Evolutionary conservation across 2,113 vertebrate genomes (phyloP).

Genomic region (Suricata suricatta): DNA sequence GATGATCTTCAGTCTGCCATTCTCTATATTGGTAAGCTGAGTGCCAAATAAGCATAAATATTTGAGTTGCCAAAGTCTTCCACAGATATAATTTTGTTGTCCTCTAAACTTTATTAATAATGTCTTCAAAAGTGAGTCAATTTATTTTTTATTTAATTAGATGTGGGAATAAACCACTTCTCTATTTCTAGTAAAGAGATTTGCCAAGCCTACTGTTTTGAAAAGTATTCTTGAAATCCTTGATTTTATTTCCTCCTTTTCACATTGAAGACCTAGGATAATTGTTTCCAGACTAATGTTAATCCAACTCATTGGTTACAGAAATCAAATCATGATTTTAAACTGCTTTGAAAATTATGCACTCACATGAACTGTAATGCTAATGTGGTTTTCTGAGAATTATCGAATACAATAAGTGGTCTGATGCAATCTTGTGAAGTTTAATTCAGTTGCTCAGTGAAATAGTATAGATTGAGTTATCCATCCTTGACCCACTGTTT

Average conservation of each 20-base stretch:
- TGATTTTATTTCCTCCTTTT: not conserved
- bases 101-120: not conserved
- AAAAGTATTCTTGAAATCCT: not conserved
- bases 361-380: not conserved
- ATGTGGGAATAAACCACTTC: not conserved
- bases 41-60: not conserved
- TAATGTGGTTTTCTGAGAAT: not conserved
- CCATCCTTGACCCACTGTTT: not conserved
- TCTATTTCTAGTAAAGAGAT: not conserved
- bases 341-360: not conserved
- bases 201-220: not conserved
- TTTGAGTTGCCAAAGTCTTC: not conserved
- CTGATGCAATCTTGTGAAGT: not conserved
- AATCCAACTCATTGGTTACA: not conserved
- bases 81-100: not conserved
- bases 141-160: not conserved
- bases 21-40: not conserved
- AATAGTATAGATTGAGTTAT: not conserved
- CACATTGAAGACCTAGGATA: not conserved
- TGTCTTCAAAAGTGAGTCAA: not conserved
- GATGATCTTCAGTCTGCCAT: not conserved
- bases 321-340: not conserved
- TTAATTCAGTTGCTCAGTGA: not conserved
- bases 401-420: not conserved
- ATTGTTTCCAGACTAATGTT: not conserved